Percentiles rank a stretch among this genome's conserved stretches.
These are phyloP conservation scores for Euschistus heros DNA, from an alignment of 1,140 invertebrate species.

Conservation along the genomic window DNA sequence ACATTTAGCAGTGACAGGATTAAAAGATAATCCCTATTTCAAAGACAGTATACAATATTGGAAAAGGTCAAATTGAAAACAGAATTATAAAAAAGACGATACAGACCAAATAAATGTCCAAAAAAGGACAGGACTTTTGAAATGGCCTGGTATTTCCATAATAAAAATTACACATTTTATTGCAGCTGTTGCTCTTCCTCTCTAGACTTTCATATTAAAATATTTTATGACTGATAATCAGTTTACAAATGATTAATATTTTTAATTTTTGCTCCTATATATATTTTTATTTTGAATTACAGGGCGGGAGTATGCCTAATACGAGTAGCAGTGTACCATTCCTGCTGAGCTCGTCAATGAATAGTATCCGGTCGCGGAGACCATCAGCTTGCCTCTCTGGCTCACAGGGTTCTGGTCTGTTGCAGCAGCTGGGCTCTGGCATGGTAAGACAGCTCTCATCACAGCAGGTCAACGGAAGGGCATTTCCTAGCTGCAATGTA, in stretches of 20 bases:
- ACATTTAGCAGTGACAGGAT: too few species aligned
- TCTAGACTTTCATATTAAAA: background rate
- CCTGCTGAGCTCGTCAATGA: conserved; percentile 68
- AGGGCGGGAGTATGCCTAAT: conserved; percentile 78
- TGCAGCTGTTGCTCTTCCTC: too few species aligned
- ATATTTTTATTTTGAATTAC: conserved; percentile 29
- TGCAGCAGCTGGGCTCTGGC: conserved; percentile 74
- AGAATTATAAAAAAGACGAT: too few species aligned
- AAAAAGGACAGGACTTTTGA: too few species aligned
- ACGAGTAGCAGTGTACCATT: conserved; percentile 78
- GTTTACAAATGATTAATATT: background rate
- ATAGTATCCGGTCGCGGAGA: conserved; percentile 66
- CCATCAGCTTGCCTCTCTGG: conserved; percentile 52
- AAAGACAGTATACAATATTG: too few species aligned
- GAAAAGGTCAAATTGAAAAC: too few species aligned
- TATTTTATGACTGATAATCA: background rate
- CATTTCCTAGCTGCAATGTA: conserved; percentile 58
- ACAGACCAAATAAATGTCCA: too few species aligned
- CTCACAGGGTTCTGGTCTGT: conserved; percentile 59
- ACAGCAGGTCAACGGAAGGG: conserved; percentile 51
- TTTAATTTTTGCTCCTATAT: background rate
- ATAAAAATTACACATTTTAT: too few species aligned
- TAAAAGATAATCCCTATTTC: too few species aligned
- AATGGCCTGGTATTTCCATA: too few species aligned
- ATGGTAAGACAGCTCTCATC: conserved; percentile 72